Evolutionary conservation across 2,888 invertebrate species (phyloP), one percentile per base, ranked within the genome.

Genomic region (Lycophotia porphyrea): DNA sequence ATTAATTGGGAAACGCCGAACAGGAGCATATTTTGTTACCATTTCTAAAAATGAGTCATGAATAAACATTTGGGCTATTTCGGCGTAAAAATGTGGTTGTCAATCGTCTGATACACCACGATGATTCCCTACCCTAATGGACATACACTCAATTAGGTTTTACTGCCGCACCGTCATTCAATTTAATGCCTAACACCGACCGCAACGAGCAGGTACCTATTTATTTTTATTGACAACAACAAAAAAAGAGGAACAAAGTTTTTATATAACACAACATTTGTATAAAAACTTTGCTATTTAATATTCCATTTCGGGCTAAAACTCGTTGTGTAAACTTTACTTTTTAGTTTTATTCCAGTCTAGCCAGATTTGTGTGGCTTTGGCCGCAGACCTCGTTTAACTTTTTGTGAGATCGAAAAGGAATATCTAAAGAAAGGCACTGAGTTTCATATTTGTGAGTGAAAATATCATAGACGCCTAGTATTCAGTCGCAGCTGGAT

Each of bases 61-160:
- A 85, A 85, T 87, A 87, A 81, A 84, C 71, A 76, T 81, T 81
- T 75, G 27, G 69, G 24, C 65, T 85, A 80, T 85, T 85, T 86
- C 52, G 70, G 78, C 42, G 74, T 81, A 86, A 86, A 86, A 87
- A 81, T 84, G 78, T 86, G 84, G 87, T 87, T 88, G 88, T 86
- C 87, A 88, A 88, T 87, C 81, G 87, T 78, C 75, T 86, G 80
- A 84, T 87, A 81, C 85, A 60, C 74, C 77, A 84, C 82, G 80
- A 87, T 86, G 82, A 87, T 86, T 86, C 84, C 78, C 76, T 88
- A 88, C 92, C 92, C 90, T 94, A 95, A 95, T 95, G 94, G 94
- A 89, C 93, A 93, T 93, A 94, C 95, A 95, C 94, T 94, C 95
- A 95, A 95, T 95, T 95, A 95, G 93, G 91, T 94, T 95, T 95